Conservation (phyloP, 2,797 vertebrate genomes). For the Rhinoraja longicauda region DNA sequence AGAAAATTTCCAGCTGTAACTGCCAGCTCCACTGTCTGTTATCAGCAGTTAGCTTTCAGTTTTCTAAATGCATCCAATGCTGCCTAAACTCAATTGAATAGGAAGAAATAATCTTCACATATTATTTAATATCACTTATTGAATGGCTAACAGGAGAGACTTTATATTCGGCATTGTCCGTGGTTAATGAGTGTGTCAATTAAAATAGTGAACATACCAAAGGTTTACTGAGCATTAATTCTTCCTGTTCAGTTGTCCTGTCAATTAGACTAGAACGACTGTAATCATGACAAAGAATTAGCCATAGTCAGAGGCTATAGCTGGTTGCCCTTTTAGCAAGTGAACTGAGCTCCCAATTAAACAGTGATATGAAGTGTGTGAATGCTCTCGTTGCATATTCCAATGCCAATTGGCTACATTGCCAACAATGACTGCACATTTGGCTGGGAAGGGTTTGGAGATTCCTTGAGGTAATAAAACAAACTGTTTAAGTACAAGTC, state of each 20-base stretch:
- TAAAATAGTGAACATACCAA: background rate
- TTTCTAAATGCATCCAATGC: background rate
- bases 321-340: background rate
- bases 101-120: background rate
- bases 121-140: background rate
- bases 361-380: background rate
- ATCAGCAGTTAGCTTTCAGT: background rate
- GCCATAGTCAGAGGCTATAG: background rate
- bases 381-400: background rate
- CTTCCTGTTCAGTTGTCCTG: background rate
- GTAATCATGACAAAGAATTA: background rate
- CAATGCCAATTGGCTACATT: background rate
- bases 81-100: background rate
- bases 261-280: background rate
- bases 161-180: background rate
- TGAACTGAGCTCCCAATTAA: background rate
- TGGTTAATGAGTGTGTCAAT: background rate
- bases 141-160: background rate
- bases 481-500: background rate
- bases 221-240: background rate
- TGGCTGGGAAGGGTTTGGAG: background rate
- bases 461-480: background rate
- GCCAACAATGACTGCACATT: background rate
- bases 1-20: background rate
- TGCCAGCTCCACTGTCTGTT: background rate